phyloP scores from a whole-genome alignment of 2,888 invertebrate species.

The Antheraea assamensis region DNA sequence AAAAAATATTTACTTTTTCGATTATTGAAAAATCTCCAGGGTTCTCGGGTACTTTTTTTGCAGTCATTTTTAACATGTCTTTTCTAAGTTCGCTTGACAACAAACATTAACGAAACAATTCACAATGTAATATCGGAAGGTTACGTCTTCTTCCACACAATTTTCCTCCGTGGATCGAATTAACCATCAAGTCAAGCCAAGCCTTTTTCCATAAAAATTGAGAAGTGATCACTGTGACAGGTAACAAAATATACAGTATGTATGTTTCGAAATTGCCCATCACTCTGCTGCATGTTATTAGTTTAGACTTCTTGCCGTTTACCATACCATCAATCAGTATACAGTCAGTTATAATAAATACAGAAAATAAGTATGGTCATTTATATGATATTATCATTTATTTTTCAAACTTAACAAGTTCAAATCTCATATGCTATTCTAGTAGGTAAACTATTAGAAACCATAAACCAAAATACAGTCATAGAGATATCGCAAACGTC shows the following conservation, averaged over 20 bases:
- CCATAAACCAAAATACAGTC: not conserved
- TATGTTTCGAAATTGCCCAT: too few species aligned
- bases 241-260: too few species aligned
- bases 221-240: not conserved
- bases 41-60: too few species aligned
- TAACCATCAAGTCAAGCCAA: too few species aligned
- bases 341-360: not conserved
- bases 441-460: not conserved
- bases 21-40: too few species aligned
- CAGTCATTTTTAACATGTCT: too few species aligned
- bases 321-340: not conserved
- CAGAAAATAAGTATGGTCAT: not conserved
- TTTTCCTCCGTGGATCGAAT: too few species aligned
- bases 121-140: too few species aligned
- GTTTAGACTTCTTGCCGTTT: not conserved
- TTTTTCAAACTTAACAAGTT: not conserved
- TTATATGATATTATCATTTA: not conserved
- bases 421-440: not conserved
- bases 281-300: not conserved
- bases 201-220: not conserved
- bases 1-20: too few species aligned
- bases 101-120: too few species aligned
- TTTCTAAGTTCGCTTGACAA: too few species aligned
- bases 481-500: not conserved
- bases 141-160: too few species aligned